Base-by-base conservation (phyloP, 1,140 invertebrate species). In the Calycopis cecrops region DNA sequence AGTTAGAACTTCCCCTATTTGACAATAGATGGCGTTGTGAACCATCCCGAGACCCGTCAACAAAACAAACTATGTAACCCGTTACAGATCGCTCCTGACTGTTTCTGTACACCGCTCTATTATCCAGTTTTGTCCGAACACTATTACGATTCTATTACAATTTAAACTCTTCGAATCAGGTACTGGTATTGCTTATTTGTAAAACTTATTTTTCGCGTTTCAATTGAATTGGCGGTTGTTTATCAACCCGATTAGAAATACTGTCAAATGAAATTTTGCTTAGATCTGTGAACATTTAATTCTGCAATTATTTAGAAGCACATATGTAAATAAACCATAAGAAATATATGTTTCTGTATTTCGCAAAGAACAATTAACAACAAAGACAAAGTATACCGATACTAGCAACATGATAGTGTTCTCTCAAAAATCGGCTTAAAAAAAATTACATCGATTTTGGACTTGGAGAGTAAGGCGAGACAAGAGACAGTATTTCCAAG, bases 171-270 rank as follows among this genome's bases (percentile, higher is more conserved):
- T 44, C 40, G 40, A 44, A 44, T 82, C 82, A 85, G 79, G 79
- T 85, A 85, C 81, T 78, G 73, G 76, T 85, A 85, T 85, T 85
- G 79, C 81, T 85, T 85, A 83, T 69, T 69, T 73, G 72, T 77
- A 75, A 73, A 61, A 56, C 52, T 51, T 28, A 51, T 34, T 52
- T 60, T 59, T 53, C n/a, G 35, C 28, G n/a, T 57, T 57, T 21
- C 35, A 55, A 49, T 47, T 42, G 12, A 37, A 16, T 21, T 40
- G 52, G 48, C 35, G 18, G 14, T 35, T 54, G 14, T 51, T 57
- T 44, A 54, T 53, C 48, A 49, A 51, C 54, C 51, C 33, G 49
- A 52, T 52, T 57, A 50, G 47, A 48, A 47, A 55, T 42, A 35
- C 8, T 35, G 21, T 28, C 21, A 28, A 28, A n/a, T n/a, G n/a